Base-by-base conservation (phyloP, 1,140 invertebrate species). In the Heliconius eleuchia region DNA sequence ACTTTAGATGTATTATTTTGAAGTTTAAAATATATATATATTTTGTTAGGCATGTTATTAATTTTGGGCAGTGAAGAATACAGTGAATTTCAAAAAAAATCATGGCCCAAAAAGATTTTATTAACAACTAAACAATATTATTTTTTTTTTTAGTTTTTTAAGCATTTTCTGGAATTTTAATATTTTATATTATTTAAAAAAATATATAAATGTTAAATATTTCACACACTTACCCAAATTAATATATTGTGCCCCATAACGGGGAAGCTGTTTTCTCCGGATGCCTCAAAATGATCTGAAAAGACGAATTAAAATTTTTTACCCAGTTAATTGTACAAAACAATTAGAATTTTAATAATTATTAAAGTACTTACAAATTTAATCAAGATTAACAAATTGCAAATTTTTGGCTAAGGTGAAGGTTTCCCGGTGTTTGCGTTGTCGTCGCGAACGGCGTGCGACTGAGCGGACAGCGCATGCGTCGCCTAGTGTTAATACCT, bases 401-500 rank as follows among this genome's bases (percentile, higher is more conserved):
- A 76, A 78, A 16, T 82, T 80, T 77, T 73, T 80, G 37, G 60
- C 66, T 76, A 16, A 34, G 66, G 37, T 73, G 52, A 60, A 72
- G 78, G 57, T 72, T 73, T 71, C 73, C 78, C 76, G 77, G 84
- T 83, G 87, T 83, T 81, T 89, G 84, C 85, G 85, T 82, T 77
- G 79, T 86, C 57, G 87, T 87, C 87, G 87, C 86, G 88, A 73
- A 74, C 86, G 82, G 74, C 81, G 86, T 85, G 85, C 87, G 88
- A 92, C 91, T 94, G 92, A 92, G 85, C 88, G 87, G 86, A 75
- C 85, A 82, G 82, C 88, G 85, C 84, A 81, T 84, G 83, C 78
- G 87, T 79, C 83, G 76, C 88, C 86, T 87, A 86, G 90, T 92
- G 91, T 92, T 92, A 93, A 92, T 92, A 89, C 90, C 86, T 89